Base-by-base conservation (phyloP, 2,888 invertebrate species). In the Napeogenes inachia region DNA sequence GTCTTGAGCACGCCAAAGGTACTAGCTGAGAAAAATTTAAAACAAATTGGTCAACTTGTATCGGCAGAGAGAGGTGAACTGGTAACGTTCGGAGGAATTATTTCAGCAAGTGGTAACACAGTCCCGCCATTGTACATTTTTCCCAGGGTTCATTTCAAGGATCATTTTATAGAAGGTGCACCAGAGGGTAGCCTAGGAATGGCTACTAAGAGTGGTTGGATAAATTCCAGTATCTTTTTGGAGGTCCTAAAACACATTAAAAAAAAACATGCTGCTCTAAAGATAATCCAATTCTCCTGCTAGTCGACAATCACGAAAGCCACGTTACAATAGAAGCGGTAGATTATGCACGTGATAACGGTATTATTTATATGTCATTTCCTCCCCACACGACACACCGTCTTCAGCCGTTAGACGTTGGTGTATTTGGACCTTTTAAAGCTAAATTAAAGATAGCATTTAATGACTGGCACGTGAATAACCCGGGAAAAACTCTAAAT, bases 61-160 rank as follows among this genome's bases (percentile, higher is more conserved):
- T n/a, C n/a, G n/a, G n/a, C n/a, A n/a, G n/a, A n/a, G n/a, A n/a
- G n/a, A n/a, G n/a, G n/a, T n/a, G 75, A 78, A 60, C 68, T 77
- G 3, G 75, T 81, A 4, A 81, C 80, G 32, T 77, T 80, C 70
- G 75, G 74, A 59, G 76, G 67, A 10, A 76, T 78, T 59, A 74
- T 81, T 55, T 76, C 70, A 32, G 71, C 72, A 0, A 70, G 66
- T 64, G 70, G 71, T 42, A 75, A 77, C 60, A 71, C 73, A 5
- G 73, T 78, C 47, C 75, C 77, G 21, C 79, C 78, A n/a, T 59
- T 77, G 45, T 79, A 77, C 57, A 63, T 79, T 4, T 71, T 72
- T 59, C 70, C 68, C 0, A 38, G 69, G 8, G 71, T 73, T 1
- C 71, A 73, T 59, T 72, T 46, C 50, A 71, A 70, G 47, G 68